phyloP scores from a whole-genome alignment of 2,888 invertebrate genomes.

The Tolmerus cingulatus region DNA sequence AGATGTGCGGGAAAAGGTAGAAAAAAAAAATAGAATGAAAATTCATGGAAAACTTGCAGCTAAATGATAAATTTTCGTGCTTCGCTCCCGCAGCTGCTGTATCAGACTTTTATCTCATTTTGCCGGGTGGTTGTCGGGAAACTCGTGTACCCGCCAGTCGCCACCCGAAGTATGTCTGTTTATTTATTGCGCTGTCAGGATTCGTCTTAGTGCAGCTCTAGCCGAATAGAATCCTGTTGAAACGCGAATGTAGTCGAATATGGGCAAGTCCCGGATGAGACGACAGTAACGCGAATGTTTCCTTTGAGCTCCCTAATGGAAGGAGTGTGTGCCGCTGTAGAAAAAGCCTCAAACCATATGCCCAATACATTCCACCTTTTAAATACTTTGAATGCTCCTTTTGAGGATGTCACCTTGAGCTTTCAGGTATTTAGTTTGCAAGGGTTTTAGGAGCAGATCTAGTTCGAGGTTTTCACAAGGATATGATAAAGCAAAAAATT shows the following conservation, averaged over 20 bases:
- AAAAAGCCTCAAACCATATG: background rate
- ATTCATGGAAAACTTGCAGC: constrained; percentile 29
- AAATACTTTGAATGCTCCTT: background rate
- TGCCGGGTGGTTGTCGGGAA: background rate
- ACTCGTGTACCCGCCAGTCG: background rate
- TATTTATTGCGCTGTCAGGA: constrained; percentile 11
- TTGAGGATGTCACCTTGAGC: background rate
- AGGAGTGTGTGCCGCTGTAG: background rate
- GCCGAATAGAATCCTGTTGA: background rate
- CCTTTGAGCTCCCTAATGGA: background rate
- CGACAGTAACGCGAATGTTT: background rate
- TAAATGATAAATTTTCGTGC: constrained; percentile 39
- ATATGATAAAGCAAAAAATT: no score
- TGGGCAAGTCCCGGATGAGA: background rate
- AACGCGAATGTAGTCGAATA: background rate
- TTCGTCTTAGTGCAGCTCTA: background rate
- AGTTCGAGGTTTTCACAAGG: no score
- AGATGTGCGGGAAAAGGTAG: background rate
- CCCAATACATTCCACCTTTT: background rate
- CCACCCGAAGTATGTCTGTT: background rate
- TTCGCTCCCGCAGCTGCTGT: background rate
- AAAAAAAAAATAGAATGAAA: background rate
- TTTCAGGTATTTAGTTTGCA: no score
- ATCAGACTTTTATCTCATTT: constrained; percentile 12
- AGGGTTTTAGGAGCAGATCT: no score